Evolutionary conservation across 2,888 invertebrate species (phyloP), one percentile per base, ranked within the genome.

Genomic region (Labia minor): DNA sequence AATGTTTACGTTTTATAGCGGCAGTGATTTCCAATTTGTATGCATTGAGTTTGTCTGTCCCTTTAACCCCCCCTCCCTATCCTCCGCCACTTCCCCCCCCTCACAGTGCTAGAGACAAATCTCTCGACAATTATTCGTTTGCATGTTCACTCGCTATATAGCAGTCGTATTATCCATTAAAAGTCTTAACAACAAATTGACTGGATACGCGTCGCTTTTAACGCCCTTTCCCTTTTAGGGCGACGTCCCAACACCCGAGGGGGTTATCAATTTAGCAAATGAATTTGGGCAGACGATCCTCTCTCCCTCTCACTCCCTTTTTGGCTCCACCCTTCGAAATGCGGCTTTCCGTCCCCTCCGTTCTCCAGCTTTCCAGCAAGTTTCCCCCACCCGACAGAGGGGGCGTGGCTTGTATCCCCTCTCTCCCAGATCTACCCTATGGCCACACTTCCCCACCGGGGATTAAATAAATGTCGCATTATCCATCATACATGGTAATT

Each of bases 171-270:
- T 49, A 49, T 49, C 14, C 49, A 49, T 49, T 49, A 49, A 49
- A 49, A 49, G 49, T 49, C 49, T 49, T 49, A 49, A 49, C 49
- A 49, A 49, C 49, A 49, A 49, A 49, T 49, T 49, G 49, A 49
- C 49, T 49, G 49, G 49, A 49, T 49, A 49, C 49, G 49, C 49
- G 49, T 49, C 49, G 49, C 49, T 49, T 49, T 49, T 49, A 49
- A 49, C 49, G 49, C 49, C 49, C 49, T 26, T 26, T 26, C 8
- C 26, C n/a, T 49, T 49, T 49, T 49, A 49, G n/a, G 49, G 16
- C 8, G 26, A 3, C 26, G 14, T n/a, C n/a, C n/a, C n/a, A n/a
- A n/a, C n/a, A n/a, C n/a, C n/a, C n/a, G n/a, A n/a, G n/a, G n/a
- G n/a, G n/a, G n/a, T 14, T 49, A 49, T 49, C 49, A 49, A 49